Evolutionary conservation across 1,140 invertebrate species (phyloP), one percentile per base, ranked within the genome.

Genomic region (Plutomurus gul): DNA sequence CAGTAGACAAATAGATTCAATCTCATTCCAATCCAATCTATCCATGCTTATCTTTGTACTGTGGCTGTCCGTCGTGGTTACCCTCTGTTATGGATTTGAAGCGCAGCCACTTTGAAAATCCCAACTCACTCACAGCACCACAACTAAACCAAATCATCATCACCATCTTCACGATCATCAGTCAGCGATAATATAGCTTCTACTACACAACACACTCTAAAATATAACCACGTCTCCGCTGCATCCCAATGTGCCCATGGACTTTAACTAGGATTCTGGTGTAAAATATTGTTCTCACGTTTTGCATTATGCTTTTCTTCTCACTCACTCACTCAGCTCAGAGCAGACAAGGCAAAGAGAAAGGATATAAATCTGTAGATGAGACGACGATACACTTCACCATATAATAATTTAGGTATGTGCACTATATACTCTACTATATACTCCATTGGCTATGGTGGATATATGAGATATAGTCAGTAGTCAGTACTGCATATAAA

Each of bases 1-100:
- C 51, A 60, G 51, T 30, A 72, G 70, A 72, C 70, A 72, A 39
- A 72, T 72, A 72, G 70, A 46, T 43, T 40, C 36, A 72, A 72
- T 72, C 36, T 43, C 36, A 72, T 39, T 72, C 70, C 39, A 72
- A 72, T 39, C 40, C 70, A 72, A 72, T 43, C 70, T 72, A 40
- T 72, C 70, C 40, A 40, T 72, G 36, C 40, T 43, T 30, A 39
- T 72, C 70, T 72, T 16, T 40, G 36, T 72, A 11, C 37, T 72
- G 36, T 40, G 36, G 39, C 36, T 72, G 30, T 72, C 37, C 40
- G 30, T 7, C 47, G 3, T 51, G 11, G 6, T 10, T 51, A 11
- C 25, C n/a, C 18, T 51, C 7, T 25, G 47, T 22, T 22, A 22
- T 51, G 20, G 20, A 51, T 51, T 51, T 51, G 18, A 25, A 20